Percentiles rank a stretch among this genome's conserved stretches.
phyloP scores from a whole-genome alignment of 1,140 invertebrate species.

The Pollicipes pollicipes region DNA sequence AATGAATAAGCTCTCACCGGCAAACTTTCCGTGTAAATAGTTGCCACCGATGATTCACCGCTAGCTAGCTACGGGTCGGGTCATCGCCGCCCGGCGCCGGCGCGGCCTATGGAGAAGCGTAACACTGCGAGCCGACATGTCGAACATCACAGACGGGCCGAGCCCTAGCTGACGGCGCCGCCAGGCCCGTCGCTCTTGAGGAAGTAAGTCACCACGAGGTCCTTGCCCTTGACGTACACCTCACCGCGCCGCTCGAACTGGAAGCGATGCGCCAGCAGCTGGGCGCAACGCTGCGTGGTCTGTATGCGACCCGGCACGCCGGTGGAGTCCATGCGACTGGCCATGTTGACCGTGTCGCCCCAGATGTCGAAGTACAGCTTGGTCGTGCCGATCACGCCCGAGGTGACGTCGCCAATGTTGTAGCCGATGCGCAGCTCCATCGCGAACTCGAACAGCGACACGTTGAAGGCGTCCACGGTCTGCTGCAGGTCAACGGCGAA shows the following conservation, averaged over 20 bases:
- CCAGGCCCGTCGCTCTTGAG: constrained; percentile 17
- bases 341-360: constrained; percentile 96
- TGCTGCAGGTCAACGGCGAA: constrained; percentile 73
- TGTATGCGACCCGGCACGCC: constrained; percentile 71
- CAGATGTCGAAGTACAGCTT: constrained; percentile 96
- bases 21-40: background rate
- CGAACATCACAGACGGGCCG: background rate
- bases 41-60: too few species aligned
- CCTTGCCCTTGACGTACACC: constrained; percentile 88
- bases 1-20: background rate
- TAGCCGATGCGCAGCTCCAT: constrained; percentile 59
- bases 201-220: constrained; percentile 80
- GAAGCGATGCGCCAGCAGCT: constrained; percentile 43
- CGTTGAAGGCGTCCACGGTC: constrained; percentile 71
- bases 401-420: constrained; percentile 68
- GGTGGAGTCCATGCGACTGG: constrained; percentile 86
- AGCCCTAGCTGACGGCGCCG: background rate
- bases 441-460: constrained; percentile 70
- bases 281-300: constrained; percentile 52
- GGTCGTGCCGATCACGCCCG: constrained; percentile 88
- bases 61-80: background rate
- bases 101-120: background rate
- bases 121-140: too few species aligned
- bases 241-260: constrained; percentile 63
- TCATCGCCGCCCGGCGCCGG: background rate